phyloP scores from a whole-genome alignment of 2,888 invertebrate species.

The Synergus japonicus region DNA sequence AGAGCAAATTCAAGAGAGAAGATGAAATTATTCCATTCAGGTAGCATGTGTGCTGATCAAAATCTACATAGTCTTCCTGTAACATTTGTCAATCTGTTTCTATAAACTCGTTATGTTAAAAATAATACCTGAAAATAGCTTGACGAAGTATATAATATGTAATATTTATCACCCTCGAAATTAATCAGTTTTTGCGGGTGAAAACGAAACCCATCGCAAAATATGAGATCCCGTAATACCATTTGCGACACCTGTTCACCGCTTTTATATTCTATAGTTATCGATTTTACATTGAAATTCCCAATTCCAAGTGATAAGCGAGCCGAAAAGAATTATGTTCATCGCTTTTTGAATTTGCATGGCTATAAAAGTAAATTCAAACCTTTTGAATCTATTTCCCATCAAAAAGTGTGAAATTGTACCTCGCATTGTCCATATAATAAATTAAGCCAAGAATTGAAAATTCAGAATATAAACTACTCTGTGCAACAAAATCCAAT shows the following conservation, averaged over 20 bases:
- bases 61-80: not conserved
- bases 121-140: not conserved
- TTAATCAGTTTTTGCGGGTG: constrained; percentile 16
- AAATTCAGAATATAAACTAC: not conserved
- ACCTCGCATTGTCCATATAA: not conserved
- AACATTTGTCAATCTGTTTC: not conserved
- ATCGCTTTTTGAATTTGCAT: constrained; percentile 9
- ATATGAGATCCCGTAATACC: constrained; percentile 24
- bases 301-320: constrained; percentile 33
- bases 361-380: constrained; percentile 10
- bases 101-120: not conserved
- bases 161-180: not conserved
- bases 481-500: not conserved
- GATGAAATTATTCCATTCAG: not conserved
- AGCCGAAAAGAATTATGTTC: constrained; percentile 25
- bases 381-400: not conserved
- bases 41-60: not conserved
- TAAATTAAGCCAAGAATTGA: not conserved
- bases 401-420: not conserved
- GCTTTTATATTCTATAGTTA: constrained; percentile 35
- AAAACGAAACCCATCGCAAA: constrained; percentile 34
- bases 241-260: constrained; percentile 21
- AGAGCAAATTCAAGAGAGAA: not conserved
- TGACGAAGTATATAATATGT: constrained; percentile 14
- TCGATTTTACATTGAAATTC: constrained; percentile 28